These are phyloP conservation scores for Campoletis raptor DNA, from an alignment of 2,888 invertebrate species.

Conservation along the genomic window DNA sequence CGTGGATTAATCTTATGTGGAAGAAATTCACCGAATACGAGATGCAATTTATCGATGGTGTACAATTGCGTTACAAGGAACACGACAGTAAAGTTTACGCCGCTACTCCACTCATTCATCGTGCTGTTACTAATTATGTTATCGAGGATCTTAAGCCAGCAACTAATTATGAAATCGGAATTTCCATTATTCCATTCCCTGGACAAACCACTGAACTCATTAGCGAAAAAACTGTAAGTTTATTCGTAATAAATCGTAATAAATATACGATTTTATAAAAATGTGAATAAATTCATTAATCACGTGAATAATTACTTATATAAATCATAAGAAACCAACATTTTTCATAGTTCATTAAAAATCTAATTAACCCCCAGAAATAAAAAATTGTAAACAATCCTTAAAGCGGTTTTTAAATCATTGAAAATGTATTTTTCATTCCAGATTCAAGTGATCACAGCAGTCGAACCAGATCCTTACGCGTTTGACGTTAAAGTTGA, in stretches of 20 bases:
- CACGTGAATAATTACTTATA: neutral
- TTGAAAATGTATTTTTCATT: constrained; percentile 17
- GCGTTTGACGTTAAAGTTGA: constrained; percentile 93
- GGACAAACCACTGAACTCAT: constrained; percentile 92
- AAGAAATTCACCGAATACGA: constrained; percentile 93
- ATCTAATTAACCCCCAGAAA: neutral
- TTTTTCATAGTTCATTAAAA: neutral
- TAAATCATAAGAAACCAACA: neutral
- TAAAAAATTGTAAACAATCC: neutral
- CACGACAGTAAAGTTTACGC: constrained; percentile 93
- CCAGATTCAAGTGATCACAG: constrained; percentile 81
- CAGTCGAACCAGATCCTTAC: constrained; percentile 89
- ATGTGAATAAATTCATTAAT: neutral
- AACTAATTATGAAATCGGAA: constrained; percentile 92
- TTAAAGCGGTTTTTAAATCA: neutral
- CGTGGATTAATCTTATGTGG: constrained; percentile 93
- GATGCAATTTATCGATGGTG: constrained; percentile 93
- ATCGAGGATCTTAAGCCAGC: constrained; percentile 92
- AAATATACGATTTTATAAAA: neutral
- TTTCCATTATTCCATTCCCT: constrained; percentile 93
- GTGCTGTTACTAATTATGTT: constrained; percentile 91
- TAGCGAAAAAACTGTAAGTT: constrained; percentile 88
- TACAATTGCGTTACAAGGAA: constrained; percentile 94
- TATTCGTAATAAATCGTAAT: neutral
- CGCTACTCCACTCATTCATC: constrained; percentile 93